Conservation (phyloP, 2,888 invertebrate genomes). For the Melinaea marsaeus region DNA sequence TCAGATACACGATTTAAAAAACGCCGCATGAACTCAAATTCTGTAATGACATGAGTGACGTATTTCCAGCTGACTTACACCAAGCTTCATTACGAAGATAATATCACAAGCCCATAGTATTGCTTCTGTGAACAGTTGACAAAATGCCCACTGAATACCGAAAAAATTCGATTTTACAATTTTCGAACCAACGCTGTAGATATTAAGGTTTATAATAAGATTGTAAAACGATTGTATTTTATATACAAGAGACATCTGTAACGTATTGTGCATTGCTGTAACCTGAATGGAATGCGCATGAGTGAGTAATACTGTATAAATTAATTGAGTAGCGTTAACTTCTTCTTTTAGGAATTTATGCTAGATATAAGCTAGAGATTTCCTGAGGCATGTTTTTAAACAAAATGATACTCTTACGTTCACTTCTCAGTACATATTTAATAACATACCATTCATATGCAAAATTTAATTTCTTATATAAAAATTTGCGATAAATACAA, state of each 20-base stretch:
- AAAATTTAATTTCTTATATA: too few relatives aligned
- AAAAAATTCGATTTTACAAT: slow-evolving; percentile 21
- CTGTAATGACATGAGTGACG: slow-evolving; percentile 31
- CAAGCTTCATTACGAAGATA: slow-evolving; percentile 66
- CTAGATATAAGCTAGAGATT: too few relatives aligned
- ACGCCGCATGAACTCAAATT: slow-evolving; percentile 20
- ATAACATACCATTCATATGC: too few relatives aligned
- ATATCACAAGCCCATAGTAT: slow-evolving; percentile 47
- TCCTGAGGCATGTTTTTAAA: too few relatives aligned
- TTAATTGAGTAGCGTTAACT: slow-evolving; percentile 10
- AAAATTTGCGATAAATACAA: too few relatives aligned
- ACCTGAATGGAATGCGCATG: slow-evolving; percentile 17
- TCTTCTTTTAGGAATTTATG: background rate
- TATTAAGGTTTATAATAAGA: slow-evolving; percentile 12
- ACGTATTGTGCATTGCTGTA: slow-evolving; percentile 15
- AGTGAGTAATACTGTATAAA: slow-evolving; percentile 14
- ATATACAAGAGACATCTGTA: slow-evolving; percentile 1
- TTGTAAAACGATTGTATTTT: background rate
- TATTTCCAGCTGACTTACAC: slow-evolving; percentile 63
- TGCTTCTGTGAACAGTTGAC: slow-evolving; percentile 45
- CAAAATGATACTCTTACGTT: too few relatives aligned
- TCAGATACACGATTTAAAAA: background rate
- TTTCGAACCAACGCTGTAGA: background rate
- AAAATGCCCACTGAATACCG: slow-evolving; percentile 45
- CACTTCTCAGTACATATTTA: too few relatives aligned